A percentile compares a stretch with the other conserved stretches of the same genome.
Conservation (phyloP, 2,797 vertebrate genomes). For the Melanitta fusca region DNA sequence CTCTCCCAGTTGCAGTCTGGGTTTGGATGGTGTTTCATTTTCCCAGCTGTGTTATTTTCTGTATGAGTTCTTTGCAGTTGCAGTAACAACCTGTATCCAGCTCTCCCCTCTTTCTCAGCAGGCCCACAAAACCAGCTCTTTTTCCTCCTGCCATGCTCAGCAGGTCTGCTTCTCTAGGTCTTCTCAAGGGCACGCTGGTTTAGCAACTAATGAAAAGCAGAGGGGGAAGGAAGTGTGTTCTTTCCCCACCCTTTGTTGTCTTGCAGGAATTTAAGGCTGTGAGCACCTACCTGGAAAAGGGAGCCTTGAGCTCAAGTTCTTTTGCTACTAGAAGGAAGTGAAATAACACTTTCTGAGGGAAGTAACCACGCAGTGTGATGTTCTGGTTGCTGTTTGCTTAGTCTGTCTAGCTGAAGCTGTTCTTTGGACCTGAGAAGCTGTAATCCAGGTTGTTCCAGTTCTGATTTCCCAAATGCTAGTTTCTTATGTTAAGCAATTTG, state of each 20-base stretch:
- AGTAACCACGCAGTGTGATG: not conserved
- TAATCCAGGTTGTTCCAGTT: not conserved
- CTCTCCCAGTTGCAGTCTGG: not conserved
- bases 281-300: not conserved
- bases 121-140: not conserved
- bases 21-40: not conserved
- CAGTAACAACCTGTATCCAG: not conserved
- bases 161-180: not conserved
- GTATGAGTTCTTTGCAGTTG: not conserved
- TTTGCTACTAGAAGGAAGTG: not conserved
- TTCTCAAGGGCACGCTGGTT: not conserved
- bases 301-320: not conserved
- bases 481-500: not conserved
- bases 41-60: not conserved
- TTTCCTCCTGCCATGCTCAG: not conserved
- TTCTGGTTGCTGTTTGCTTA: not conserved
- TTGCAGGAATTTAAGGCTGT: not conserved
- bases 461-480: not conserved
- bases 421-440: not conserved
- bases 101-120: not conserved
- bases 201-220: not conserved
- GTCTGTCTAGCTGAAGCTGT: not conserved
- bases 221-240: not conserved
- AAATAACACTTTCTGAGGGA: not conserved
- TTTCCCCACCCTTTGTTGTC: not conserved